Evolutionary conservation across 2,888 invertebrate species (phyloP), one percentile per base, ranked within the genome.

Genomic region (Tenodera sinensis): DNA sequence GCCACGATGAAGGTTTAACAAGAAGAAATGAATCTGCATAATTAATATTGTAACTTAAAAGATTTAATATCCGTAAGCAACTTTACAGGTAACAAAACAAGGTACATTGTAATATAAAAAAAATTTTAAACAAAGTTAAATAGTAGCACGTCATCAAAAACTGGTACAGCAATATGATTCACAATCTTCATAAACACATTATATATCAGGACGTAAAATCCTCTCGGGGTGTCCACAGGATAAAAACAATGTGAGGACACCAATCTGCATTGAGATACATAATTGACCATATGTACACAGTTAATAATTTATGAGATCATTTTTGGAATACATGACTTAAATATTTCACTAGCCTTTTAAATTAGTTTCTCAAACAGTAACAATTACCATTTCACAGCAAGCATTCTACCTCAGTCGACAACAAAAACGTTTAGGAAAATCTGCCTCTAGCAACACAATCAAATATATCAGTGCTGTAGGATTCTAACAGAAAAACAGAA

Each of bases 261-360:
- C 54, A 15, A 71, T 71, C 20, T 71, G 54, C 54, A 54, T 54
- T 15, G 8, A 20, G 54, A 20, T 42, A 42, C 42, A 42, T 71
- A 71, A 71, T 71, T 71, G 54, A 71, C 54, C 54, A 71, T 71
- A 71, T 71, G 15, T 71, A 71, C 54, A 71, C 54, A 71, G 15
- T 54, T 54, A 54, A 71, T 71, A 71, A 71, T 25, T 71, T 71
- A 71, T 20, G 54, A 71, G 54, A 71, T 71, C 54, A 71, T 20
- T 71, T 54, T 71, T 71, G 54, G 54, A 71, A 71, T 71, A 71
- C 54, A 71, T 71, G 54, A 27, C 30, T 3, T 71, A 15, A 28
- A 14, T n/a, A 81, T 28, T 81, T 86, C 86, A 86, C 86, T 86
- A 86, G 86, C 86, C 86, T 86, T 86, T 81, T 47, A 81, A 86